Percentiles rank a stretch among this genome's conserved stretches.
Evolutionary conservation across 1,140 invertebrate species (phyloP).

Genomic region (Cotesia glomerata): DNA sequence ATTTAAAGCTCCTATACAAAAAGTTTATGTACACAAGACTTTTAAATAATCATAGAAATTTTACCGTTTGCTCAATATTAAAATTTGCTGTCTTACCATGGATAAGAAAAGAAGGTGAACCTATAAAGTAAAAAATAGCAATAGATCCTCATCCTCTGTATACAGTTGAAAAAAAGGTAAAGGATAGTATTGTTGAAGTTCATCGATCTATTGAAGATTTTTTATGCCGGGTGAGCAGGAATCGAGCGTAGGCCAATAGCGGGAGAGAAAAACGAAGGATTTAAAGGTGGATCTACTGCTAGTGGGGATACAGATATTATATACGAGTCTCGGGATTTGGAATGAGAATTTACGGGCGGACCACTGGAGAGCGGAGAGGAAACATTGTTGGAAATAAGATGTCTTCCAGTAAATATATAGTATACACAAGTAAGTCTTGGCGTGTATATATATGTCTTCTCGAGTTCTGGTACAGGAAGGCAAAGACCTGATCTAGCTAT

Average conservation of each 20-base stretch:
- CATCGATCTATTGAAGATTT: background rate
- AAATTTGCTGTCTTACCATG: too few relatives aligned
- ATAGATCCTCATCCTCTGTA: background rate
- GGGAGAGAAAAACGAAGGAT: background rate
- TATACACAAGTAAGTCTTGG: slow-evolving; percentile 4
- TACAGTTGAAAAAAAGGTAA: background rate
- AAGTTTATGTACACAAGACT: too few relatives aligned
- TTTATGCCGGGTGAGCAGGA: slow-evolving; percentile 10
- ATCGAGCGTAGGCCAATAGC: slow-evolving; percentile 4
- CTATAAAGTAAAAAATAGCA: background rate
- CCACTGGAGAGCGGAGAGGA: slow-evolving; percentile 44
- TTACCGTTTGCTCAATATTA: too few relatives aligned
- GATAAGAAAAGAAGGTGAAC: background rate
- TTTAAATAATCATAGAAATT: too few relatives aligned
- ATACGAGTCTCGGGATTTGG: slow-evolving; percentile 62
- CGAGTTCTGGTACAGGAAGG: background rate
- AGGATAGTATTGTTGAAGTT: background rate
- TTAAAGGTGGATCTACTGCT: slow-evolving; percentile 3
- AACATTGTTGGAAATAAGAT: slow-evolving; percentile 65
- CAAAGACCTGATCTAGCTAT: slow-evolving; percentile 9
- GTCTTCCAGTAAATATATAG: slow-evolving; percentile 40
- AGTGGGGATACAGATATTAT: slow-evolving; percentile 47
- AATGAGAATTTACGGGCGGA: slow-evolving; percentile 63
- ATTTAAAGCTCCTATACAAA: too few relatives aligned
- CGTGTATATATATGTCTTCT: background rate